These are phyloP conservation scores for Silurus meridionalis DNA, from an alignment of 2,113 vertebrate genomes.

Conservation along the genomic window DNA sequence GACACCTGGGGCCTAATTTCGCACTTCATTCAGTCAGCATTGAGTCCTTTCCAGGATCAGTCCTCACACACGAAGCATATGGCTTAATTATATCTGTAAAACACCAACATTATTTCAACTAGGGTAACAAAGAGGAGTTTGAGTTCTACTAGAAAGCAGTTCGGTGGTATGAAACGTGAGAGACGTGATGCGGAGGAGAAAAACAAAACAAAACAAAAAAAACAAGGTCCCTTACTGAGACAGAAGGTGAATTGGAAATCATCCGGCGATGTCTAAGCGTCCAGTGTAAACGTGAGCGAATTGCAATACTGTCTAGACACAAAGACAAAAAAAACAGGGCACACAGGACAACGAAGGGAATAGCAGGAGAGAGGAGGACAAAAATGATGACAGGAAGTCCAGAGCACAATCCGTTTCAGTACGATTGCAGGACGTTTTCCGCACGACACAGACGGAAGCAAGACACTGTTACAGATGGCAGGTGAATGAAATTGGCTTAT, in stretches of 20 bases:
- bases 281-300: conserved; percentile 67
- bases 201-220: background rate
- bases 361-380: conserved; percentile 7
- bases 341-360: conserved; percentile 3
- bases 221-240: conserved; percentile 17
- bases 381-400: conserved; percentile 3
- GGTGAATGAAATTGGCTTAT: conserved; percentile 55
- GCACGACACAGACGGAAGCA: conserved; percentile 28
- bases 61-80: conserved; percentile 72
- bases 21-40: conserved; percentile 55
- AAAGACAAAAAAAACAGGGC: background rate
- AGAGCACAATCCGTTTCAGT: conserved; percentile 6
- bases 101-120: conserved; percentile 59
- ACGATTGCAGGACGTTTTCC: background rate
- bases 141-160: conserved; percentile 51
- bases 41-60: conserved; percentile 45
- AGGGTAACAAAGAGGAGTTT: conserved; percentile 40
- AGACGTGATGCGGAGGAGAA: background rate
- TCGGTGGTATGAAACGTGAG: conserved; percentile 46
- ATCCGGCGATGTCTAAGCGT: conserved; percentile 17
- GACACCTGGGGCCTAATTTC: conserved; percentile 66
- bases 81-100: conserved; percentile 78
- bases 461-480: conserved; percentile 17
- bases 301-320: conserved; percentile 60
- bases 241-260: conserved; percentile 15